Evolutionary conservation across 2,113 vertebrate species (phyloP).

Genomic region (Paradoxurus hermaphroditus): DNA sequence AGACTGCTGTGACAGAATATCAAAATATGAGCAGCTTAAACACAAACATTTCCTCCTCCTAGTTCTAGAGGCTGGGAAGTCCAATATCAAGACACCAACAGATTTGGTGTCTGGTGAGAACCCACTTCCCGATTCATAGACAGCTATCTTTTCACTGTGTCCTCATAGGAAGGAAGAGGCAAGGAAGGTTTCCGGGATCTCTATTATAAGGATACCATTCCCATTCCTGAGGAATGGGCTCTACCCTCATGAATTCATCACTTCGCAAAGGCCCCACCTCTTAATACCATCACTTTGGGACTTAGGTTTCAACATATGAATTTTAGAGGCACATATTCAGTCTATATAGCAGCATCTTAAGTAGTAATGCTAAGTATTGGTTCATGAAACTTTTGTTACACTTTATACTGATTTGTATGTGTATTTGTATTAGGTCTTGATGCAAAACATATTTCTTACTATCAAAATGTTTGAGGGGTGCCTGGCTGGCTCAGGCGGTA

Average conservation of each 20-base stretch:
- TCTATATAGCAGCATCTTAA: neutral
- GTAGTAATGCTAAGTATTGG: neutral
- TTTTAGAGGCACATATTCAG: neutral
- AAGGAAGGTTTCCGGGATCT: neutral
- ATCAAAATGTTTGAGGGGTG: neutral
- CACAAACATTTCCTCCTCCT: neutral
- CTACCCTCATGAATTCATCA: neutral
- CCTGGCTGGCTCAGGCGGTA: neutral
- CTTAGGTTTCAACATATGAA: neutral
- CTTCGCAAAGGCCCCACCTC: neutral
- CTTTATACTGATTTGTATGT: neutral
- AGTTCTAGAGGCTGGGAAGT: neutral
- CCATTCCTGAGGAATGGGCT: neutral
- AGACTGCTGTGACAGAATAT: neutral
- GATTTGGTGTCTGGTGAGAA: neutral
- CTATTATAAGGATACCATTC: neutral
- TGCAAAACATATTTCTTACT: neutral
- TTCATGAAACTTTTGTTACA: neutral
- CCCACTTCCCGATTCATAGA: neutral
- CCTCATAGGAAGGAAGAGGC: neutral
- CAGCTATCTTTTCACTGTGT: neutral
- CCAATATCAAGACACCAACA: neutral
- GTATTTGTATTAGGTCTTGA: neutral
- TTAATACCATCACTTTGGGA: neutral
- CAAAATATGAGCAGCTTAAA: no score